Evolutionary conservation across 2,888 invertebrate species (phyloP).

Genomic region (Apoda limacodes): DNA sequence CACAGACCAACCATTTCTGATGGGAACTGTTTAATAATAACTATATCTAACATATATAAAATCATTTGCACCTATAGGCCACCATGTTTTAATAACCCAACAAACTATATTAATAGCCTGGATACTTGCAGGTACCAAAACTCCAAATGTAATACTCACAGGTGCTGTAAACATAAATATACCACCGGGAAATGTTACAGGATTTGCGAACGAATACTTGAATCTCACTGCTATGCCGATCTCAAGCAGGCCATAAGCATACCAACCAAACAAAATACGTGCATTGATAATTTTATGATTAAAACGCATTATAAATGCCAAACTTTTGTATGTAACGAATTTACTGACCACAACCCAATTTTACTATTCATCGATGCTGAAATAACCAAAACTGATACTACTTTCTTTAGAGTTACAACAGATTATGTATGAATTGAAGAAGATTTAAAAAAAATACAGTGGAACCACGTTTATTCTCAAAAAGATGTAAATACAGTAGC

Average conservation of each 20-base stretch:
- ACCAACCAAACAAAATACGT: constrained; percentile 9
- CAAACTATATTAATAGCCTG: constrained; percentile 1
- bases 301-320: constrained; percentile 1
- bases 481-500: constrained; percentile 1
- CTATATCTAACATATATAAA: no score
- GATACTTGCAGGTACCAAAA: constrained; percentile 1
- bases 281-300: constrained; percentile 12
- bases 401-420: not conserved
- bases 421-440: not conserved
- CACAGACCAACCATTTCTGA: no score
- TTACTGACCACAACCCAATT: constrained; percentile 11
- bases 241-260: constrained; percentile 6
- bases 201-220: constrained; percentile 3
- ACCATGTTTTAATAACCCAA: constrained; percentile 2
- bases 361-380: constrained; percentile 4
- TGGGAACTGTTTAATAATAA: no score
- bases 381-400: not conserved
- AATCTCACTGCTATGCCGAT: constrained; percentile 9
- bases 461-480: not conserved
- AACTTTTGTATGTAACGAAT: constrained; percentile 11
- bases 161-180: constrained; percentile 13
- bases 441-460: not conserved
- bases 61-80: constrained; percentile 3
- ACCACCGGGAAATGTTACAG: constrained; percentile 1
- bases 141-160: constrained; percentile 8